A percentile compares a stretch with the other conserved stretches of the same genome.
These are phyloP conservation scores for Melitaea athalia DNA, from an alignment of 2,888 invertebrate genomes.

Conservation along the genomic window DNA sequence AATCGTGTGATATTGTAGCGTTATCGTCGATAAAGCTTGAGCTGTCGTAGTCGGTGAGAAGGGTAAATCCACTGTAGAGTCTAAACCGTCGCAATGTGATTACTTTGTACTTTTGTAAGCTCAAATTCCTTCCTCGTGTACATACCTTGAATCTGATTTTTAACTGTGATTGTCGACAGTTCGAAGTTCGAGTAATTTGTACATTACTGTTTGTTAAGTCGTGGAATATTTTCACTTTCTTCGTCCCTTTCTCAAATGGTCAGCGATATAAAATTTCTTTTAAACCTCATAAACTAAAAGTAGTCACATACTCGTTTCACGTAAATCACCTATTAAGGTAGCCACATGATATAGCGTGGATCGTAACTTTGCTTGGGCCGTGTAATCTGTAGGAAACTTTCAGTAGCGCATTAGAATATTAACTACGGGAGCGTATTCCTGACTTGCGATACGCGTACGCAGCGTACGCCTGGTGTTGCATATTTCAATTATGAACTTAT, in stretches of 20 bases:
- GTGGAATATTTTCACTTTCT: constrained; percentile 19
- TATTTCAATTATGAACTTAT: constrained; percentile 68
- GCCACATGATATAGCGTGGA: constrained; percentile 52
- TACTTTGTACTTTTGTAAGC: constrained; percentile 81
- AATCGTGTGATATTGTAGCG: constrained; percentile 76
- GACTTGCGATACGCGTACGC: constrained; percentile 61
- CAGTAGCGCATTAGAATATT: constrained; percentile 72
- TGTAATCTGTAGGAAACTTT: constrained; percentile 69
- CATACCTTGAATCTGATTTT: constrained; percentile 73
- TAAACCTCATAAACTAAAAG: constrained; percentile 32
- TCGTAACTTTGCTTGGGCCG: constrained; percentile 67
- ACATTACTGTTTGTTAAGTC: constrained; percentile 19
- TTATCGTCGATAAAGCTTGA: constrained; percentile 76
- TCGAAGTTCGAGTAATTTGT: constrained; percentile 67
- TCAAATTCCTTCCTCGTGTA: constrained; percentile 78
- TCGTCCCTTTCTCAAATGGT: constrained; percentile 14
- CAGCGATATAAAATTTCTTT: constrained; percentile 3
- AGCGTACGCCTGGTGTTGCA: constrained; percentile 43
- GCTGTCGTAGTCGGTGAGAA: constrained; percentile 77
- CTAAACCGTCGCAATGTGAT: constrained; percentile 77
- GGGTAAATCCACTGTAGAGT: constrained; percentile 78
- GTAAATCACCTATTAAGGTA: constrained; percentile 49
- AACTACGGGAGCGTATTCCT: constrained; percentile 70
- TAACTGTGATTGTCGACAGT: constrained; percentile 69
- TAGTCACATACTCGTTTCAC: constrained; percentile 51